Evolutionary conservation across 2,113 vertebrate genomes (phyloP), one percentile per base, ranked within the genome.

Genomic region (Dascyllus trimaculatus): DNA sequence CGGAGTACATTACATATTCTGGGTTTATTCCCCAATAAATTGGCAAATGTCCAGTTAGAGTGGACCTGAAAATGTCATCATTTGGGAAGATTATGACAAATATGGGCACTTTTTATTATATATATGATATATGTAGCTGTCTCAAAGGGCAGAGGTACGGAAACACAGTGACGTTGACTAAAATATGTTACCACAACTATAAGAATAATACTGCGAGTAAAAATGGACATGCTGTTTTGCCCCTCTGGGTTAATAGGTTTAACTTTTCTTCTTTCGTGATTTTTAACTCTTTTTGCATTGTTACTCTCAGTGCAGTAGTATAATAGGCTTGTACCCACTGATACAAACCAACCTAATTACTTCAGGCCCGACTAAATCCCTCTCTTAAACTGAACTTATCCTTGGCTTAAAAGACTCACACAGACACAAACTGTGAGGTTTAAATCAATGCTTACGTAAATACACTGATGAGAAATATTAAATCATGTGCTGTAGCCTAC

Each of bases 311-410:
- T 61, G 6, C 21, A 38, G n/a, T 49, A 61, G 78, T 54, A 78
- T 5, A 73, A 60, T 49, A 67, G 38, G 24, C 46, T 46, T 52
- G 22, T 52, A 73, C 52, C 46, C 54, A 58, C 57, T 65, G 54
- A 63, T 25, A 40, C 63, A 73, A 71, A 75, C 18, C 46, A 81
- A 72, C 59, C 80, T 49, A 75, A 79, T 81, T 81, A 88, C 80
- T 84, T 75, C 15, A 71, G 83, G 25, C 58, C 48, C 63, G 52
- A 74, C 72, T 75, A 81, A 85, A 78, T 70, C 80, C 74, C 29
- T 66, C 57, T 43, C 73, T 80, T 72, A 71, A 71, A 80, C 63
- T 74, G 49, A 77, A 65, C 29, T 80, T 40, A 76, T 81, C 71
- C 73, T 69, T n/a, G 6, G 52, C 68, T n/a, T 45, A 64, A 1